Evolutionary conservation across 2,797 vertebrate genomes (phyloP).

Genomic region (Phataginus tricuspis): DNA sequence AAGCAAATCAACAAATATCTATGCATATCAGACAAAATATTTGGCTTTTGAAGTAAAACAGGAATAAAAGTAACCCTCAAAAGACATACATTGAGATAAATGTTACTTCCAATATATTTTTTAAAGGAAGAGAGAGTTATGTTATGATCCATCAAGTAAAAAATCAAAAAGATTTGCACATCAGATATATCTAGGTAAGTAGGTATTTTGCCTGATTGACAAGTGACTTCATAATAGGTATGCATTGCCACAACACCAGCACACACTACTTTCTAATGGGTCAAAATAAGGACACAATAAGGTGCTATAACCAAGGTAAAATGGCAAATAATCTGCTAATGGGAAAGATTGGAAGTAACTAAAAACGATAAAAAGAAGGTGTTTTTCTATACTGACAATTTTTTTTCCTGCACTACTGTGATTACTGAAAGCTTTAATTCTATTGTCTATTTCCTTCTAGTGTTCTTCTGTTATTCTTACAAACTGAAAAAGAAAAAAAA

Average conservation of each 20-base stretch:
- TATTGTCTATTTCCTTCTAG: not conserved
- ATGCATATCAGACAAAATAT: not conserved
- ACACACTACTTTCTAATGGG: not conserved
- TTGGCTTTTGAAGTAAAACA: not conserved
- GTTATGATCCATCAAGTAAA: not conserved
- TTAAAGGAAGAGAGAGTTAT: not conserved
- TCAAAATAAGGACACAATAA: not conserved
- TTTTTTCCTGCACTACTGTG: not conserved
- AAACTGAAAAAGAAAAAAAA: not conserved
- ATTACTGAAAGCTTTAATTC: not conserved
- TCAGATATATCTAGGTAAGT: not conserved
- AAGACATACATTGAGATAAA: not conserved
- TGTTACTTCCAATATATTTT: not conserved
- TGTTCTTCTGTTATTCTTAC: not conserved
- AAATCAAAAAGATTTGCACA: not conserved
- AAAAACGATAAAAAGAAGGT: not conserved
- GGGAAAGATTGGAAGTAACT: not conserved
- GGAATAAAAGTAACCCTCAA: not conserved
- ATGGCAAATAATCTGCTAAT: not conserved
- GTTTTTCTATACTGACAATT: not conserved
- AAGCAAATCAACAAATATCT: not conserved
- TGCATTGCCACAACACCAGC: not conserved
- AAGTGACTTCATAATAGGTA: not conserved
- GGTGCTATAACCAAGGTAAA: not conserved
- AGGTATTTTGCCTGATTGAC: not conserved